Evolutionary conservation across 2,888 invertebrate species (phyloP).

Genomic region (Ceriagrion tenellum): DNA sequence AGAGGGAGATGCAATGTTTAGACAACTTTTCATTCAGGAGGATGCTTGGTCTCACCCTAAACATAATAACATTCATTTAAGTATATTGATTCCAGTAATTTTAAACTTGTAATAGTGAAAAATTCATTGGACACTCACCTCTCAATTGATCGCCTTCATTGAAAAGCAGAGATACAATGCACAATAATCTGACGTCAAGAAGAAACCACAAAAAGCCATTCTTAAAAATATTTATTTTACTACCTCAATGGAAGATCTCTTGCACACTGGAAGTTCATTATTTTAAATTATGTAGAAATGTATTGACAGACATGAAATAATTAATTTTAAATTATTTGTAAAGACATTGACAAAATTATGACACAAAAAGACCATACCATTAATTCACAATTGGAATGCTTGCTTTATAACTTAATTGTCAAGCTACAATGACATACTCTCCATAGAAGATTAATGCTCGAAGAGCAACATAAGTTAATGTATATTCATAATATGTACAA

Average conservation of each 20-base stretch:
- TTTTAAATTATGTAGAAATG: slow-evolving; percentile 44
- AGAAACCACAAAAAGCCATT: slow-evolving; percentile 30
- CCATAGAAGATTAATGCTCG: neutral
- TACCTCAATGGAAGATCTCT: slow-evolving; percentile 59
- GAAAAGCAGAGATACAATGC: neutral
- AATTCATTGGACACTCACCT: neutral
- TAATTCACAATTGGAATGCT: slow-evolving; percentile 34
- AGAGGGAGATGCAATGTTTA: too few species aligned
- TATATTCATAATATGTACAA: slow-evolving; percentile 38
- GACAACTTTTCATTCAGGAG: too few species aligned
- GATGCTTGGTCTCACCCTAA: too few species aligned
- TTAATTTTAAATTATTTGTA: neutral
- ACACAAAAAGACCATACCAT: neutral
- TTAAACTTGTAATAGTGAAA: neutral
- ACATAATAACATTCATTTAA: neutral
- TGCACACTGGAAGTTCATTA: slow-evolving; percentile 9
- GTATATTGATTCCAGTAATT: neutral
- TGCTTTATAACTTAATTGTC: neutral
- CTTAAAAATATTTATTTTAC: slow-evolving; percentile 58
- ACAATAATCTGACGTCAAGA: neutral
- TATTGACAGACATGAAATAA: neutral
- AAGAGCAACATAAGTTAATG: slow-evolving; percentile 57
- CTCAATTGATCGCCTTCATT: neutral
- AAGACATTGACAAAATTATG: neutral
- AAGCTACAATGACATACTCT: slow-evolving; percentile 9